Conservation (phyloP, 2,113 vertebrate genomes). For the Chaetops frenatus region DNA sequence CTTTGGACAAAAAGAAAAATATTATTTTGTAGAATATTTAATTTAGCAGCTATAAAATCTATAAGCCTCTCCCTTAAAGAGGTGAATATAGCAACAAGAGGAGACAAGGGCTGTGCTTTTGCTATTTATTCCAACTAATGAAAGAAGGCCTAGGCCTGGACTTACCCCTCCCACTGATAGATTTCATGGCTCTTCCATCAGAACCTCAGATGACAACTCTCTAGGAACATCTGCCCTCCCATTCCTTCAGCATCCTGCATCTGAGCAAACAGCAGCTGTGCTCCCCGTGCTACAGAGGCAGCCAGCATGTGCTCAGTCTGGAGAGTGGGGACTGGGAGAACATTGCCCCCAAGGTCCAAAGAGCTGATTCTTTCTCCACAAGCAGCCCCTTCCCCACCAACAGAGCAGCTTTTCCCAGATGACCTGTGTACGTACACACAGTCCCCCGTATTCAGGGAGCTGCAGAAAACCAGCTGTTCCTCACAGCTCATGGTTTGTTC, state of each 20-base stretch:
- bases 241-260: not conserved
- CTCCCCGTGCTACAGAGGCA: not conserved
- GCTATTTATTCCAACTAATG: not conserved
- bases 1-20: not conserved
- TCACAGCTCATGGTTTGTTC: not conserved
- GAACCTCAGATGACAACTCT: not conserved
- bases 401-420: not conserved
- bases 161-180: not conserved
- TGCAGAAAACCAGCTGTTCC: not conserved
- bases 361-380: not conserved
- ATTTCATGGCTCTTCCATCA: not conserved
- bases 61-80: not conserved
- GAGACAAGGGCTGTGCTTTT: not conserved
- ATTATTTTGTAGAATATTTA: not conserved
- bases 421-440: fast-evolving
- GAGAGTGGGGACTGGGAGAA: not conserved
- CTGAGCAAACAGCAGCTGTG: not conserved
- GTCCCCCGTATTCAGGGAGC: fast-evolving
- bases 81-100: not conserved
- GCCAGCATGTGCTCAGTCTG: not conserved
- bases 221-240: not conserved
- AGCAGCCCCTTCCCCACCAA: not conserved
- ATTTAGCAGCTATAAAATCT: not conserved
- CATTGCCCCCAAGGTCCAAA: not conserved
- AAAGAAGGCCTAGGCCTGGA: not conserved